phyloP scores from a whole-genome alignment of 1,140 invertebrate species.

The Sarcophaga peregrina region DNA sequence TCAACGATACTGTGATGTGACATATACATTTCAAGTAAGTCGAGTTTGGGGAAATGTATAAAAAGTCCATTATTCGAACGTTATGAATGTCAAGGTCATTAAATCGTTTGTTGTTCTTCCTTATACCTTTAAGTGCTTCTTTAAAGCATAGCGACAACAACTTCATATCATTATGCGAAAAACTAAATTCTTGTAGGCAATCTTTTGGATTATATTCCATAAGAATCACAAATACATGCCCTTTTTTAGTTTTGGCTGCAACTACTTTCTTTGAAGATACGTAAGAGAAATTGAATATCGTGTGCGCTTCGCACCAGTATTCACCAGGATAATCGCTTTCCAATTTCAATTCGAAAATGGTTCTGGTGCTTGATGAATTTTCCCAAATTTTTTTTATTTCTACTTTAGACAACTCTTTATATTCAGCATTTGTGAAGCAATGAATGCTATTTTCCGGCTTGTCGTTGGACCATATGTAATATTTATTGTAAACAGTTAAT shows the following conservation, averaged over 20 bases:
- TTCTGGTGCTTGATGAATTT: constrained; percentile 49
- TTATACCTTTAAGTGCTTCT: background rate
- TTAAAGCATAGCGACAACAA: background rate
- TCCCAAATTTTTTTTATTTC: constrained; percentile 56
- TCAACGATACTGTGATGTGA: constrained; percentile 48
- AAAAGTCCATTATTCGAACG: constrained; percentile 51
- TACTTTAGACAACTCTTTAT: constrained; percentile 50
- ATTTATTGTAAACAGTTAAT: constrained; percentile 56
- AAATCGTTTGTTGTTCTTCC: background rate
- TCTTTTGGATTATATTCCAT: constrained; percentile 42
- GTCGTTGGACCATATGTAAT: constrained; percentile 54
- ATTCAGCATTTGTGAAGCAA: constrained; percentile 61
- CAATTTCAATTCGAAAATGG: constrained; percentile 57
- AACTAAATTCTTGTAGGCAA: background rate
- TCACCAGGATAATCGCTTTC: constrained; percentile 62
- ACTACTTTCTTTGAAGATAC: constrained; percentile 52
- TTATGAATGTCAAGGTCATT: constrained; percentile 54
- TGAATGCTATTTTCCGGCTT: constrained; percentile 52
- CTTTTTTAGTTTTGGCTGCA: constrained; percentile 52
- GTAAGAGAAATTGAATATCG: constrained; percentile 52
- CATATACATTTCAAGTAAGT: constrained; percentile 44
- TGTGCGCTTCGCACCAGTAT: constrained; percentile 68
- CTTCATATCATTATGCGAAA: constrained; percentile 19
- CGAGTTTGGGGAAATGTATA: constrained; percentile 42
- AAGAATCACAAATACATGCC: constrained; percentile 58